phyloP scores from a whole-genome alignment of 2,888 invertebrate genomes.

The Pyrgus malvae region DNA sequence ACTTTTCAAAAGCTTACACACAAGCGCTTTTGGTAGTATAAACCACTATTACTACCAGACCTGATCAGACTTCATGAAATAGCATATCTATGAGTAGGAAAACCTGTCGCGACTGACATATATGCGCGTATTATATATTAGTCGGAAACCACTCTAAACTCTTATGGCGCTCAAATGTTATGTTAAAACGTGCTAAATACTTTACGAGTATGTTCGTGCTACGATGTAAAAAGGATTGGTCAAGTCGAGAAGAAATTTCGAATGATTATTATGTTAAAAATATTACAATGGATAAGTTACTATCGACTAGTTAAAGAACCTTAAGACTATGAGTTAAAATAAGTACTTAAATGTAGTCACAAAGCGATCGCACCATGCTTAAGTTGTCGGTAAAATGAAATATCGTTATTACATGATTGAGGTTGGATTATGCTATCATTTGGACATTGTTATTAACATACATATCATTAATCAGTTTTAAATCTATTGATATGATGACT shows the following conservation, averaged over 20 bases:
- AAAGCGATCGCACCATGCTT: constrained; percentile 53
- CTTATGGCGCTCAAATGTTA: too few species aligned
- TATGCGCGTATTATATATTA: too few species aligned
- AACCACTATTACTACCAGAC: too few species aligned
- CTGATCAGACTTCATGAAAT: too few species aligned
- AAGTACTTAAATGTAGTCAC: constrained; percentile 41
- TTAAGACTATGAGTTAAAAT: constrained; percentile 16
- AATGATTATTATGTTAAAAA: constrained; percentile 11
- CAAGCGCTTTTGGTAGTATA: too few species aligned
- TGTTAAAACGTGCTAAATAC: constrained; percentile 4
- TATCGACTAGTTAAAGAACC: constrained; percentile 12
- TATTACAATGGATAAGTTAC: constrained; percentile 7
- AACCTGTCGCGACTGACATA: too few species aligned
- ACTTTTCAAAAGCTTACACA: too few species aligned
- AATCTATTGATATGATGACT: background rate
- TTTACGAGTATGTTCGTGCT: background rate
- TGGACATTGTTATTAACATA: background rate
- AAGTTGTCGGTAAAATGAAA: constrained; percentile 7
- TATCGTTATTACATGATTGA: constrained; percentile 1
- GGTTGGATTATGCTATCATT: background rate
- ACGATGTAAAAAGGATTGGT: constrained; percentile 4
- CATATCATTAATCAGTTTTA: background rate
- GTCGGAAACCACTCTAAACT: too few species aligned
- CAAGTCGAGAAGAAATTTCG: constrained; percentile 4
- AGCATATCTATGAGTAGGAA: too few species aligned